Evolutionary conservation across 1,140 invertebrate genomes (phyloP), one percentile per base, ranked within the genome.

Genomic region (Drosophila persimilis): DNA sequence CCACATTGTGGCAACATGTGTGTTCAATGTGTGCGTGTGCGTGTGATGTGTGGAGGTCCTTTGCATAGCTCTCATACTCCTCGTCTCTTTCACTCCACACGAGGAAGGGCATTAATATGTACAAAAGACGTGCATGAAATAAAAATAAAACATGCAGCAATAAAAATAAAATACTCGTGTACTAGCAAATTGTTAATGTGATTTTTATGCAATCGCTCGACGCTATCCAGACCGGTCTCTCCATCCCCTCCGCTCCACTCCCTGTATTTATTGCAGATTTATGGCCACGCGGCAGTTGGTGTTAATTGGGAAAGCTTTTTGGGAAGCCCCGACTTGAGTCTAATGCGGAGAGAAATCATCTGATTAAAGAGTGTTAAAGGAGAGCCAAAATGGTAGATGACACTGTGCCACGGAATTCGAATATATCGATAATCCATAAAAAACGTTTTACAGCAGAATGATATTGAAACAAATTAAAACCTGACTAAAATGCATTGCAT

Each of bases 111-210:
- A 75, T 75, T 75, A 75, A 75, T 75, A 61, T 75, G 73, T 75
- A 73, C 47, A 80, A 74, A 75, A 86, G 81, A 76, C 77, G 81
- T 72, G 72, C 78, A 88, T 88, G 83, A 88, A 88, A 88, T 88
- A 79, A 83, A 88, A 89, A 88, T 88, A 88, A 88, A 88, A 88
- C 83, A 88, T 61, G 78, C 72, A 79, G 83, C 83, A 86, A 88
- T 88, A 88, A 88, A 88, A 88, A 88, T 88, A 88, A 88, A 88
- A 88, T 89, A 83, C 84, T 86, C 80, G 72, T 88, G 83, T 88
- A 73, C 67, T 78, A 88, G 81, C 81, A 86, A 88, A 88, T 88
- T 88, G 83, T 88, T 88, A 88, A 88, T 88, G 83, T 83, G 79
- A 88, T 88, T 88, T 88, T 88, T 88, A 88, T 88, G 84, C 83